These are phyloP conservation scores for Drosophila formosana DNA, from an alignment of 2,888 invertebrate genomes.

Conservation along the genomic window DNA sequence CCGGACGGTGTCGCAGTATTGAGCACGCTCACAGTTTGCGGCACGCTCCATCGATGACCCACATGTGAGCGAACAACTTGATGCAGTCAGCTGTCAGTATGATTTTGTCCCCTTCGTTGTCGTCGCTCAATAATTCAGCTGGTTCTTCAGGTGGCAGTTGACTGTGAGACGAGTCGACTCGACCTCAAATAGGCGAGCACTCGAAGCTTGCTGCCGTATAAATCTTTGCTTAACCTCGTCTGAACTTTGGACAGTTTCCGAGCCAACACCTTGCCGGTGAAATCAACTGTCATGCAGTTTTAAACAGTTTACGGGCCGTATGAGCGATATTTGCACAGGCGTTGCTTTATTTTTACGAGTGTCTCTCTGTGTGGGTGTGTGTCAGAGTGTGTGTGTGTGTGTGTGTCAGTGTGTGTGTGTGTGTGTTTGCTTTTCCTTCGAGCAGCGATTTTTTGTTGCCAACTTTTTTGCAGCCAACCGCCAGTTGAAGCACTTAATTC, in stretches of 20 bases:
- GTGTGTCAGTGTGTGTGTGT: not conserved
- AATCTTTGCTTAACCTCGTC: constrained; percentile 70
- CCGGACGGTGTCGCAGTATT: constrained; percentile 16
- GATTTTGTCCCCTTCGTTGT: not conserved
- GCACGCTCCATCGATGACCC: constrained; percentile 67
- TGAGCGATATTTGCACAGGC: constrained; percentile 70
- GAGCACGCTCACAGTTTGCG: constrained; percentile 24
- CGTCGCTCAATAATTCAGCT: constrained; percentile 70
- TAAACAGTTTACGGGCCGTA: constrained; percentile 78
- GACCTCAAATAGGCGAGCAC: constrained; percentile 51
- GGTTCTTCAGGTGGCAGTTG: constrained; percentile 52
- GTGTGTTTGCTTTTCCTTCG: constrained; percentile 23
- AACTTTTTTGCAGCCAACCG: not conserved
- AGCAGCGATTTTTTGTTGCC: constrained; percentile 14
- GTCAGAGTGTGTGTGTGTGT: constrained; percentile 1
- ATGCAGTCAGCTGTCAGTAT: not conserved
- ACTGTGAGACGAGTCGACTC: constrained; percentile 58
- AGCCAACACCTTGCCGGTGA: constrained; percentile 60
- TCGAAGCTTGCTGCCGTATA: constrained; percentile 54
- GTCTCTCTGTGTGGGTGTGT: constrained; percentile 3
- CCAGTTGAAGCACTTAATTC: constrained; percentile 55
- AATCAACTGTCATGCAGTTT: constrained; percentile 77
- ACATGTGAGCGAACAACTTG: constrained; percentile 45
- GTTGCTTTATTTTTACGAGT: constrained; percentile 38
- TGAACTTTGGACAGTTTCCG: constrained; percentile 67